A percentile compares a stretch with the other conserved stretches of the same genome.
These are phyloP conservation scores for Melanocharis versteri DNA, from an alignment of 2,113 vertebrate genomes.

Conservation along the genomic window DNA sequence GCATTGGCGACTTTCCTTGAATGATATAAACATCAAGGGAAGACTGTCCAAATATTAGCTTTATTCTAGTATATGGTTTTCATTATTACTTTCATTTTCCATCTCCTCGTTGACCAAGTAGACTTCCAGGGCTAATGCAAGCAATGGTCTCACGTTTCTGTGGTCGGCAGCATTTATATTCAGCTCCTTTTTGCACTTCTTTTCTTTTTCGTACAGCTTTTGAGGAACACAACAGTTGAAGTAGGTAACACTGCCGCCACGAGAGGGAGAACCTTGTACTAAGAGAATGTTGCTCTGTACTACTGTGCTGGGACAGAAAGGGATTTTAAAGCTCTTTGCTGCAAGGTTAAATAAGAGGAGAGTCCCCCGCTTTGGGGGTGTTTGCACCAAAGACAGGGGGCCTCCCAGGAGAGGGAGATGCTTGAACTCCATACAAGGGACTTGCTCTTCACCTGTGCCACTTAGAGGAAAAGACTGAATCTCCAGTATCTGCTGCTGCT, in stretches of 20 bases:
- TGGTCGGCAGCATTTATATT: not conserved
- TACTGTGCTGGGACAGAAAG: constrained; percentile 36
- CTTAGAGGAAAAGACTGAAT: constrained; percentile 22
- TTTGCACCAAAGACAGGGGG: constrained; percentile 47
- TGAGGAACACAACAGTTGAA: constrained; percentile 14
- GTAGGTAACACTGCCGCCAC: constrained; percentile 33
- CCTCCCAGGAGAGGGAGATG: not conserved
- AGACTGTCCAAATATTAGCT: not conserved
- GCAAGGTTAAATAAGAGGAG: constrained; percentile 30
- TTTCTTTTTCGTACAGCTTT: not conserved
- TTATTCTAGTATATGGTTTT: constrained; percentile 13
- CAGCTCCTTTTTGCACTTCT: constrained; percentile 19
- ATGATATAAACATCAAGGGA: not conserved
- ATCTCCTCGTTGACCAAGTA: not conserved
- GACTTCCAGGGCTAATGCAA: not conserved
- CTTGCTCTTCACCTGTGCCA: constrained; percentile 5
- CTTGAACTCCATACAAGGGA: constrained; percentile 36
- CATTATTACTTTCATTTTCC: not conserved
- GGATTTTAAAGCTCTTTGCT: constrained; percentile 41
- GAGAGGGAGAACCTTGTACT: constrained; percentile 41
- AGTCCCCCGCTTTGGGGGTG: not conserved
- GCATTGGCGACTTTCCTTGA: not conserved
- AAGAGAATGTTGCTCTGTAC: constrained; percentile 22
- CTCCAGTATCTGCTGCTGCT: constrained; percentile 1
- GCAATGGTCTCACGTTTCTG: not conserved